phyloP scores from a whole-genome alignment of 1,140 invertebrate species.

The Ruditapes philippinarum region DNA sequence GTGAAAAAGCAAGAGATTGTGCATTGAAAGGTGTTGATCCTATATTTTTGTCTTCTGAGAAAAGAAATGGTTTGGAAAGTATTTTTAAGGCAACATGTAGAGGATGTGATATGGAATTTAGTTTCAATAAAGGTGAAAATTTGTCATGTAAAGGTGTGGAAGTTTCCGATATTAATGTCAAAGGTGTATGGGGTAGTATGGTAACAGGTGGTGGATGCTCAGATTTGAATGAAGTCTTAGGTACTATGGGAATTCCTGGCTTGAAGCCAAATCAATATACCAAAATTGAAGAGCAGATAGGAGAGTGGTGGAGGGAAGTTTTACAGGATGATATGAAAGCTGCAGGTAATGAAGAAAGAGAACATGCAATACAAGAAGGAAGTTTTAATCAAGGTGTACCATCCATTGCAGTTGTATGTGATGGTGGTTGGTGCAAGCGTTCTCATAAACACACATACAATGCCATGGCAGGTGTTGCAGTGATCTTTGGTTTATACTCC shows the following conservation, averaged over 20 bases:
- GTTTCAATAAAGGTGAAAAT: background rate
- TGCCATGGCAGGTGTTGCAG: slow-evolving; percentile 66
- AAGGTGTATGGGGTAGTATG: slow-evolving; percentile 31
- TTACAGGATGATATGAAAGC: background rate
- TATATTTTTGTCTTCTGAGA: background rate
- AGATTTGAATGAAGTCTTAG: background rate
- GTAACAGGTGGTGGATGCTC: background rate
- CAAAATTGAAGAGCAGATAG: no score
- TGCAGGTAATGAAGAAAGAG: background rate
- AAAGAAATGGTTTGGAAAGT: background rate
- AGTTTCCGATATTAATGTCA: slow-evolving; percentile 26
- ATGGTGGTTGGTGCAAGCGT: slow-evolving; percentile 53
- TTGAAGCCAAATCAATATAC: background rate
- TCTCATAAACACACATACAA: slow-evolving; percentile 57
- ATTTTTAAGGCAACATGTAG: slow-evolving; percentile 6
- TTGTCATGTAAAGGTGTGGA: background rate
- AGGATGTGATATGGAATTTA: background rate
- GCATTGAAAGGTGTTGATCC: background rate
- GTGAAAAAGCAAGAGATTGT: background rate
- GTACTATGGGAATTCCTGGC: background rate
- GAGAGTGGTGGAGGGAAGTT: no score
- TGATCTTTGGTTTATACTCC: slow-evolving; percentile 82
- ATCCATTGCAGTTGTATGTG: slow-evolving; percentile 29
- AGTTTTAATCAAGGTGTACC: slow-evolving; percentile 48
- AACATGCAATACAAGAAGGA: no score